phyloP scores from a whole-genome alignment of 2,888 invertebrate genomes.

The Diplazon laetatorius region DNA sequence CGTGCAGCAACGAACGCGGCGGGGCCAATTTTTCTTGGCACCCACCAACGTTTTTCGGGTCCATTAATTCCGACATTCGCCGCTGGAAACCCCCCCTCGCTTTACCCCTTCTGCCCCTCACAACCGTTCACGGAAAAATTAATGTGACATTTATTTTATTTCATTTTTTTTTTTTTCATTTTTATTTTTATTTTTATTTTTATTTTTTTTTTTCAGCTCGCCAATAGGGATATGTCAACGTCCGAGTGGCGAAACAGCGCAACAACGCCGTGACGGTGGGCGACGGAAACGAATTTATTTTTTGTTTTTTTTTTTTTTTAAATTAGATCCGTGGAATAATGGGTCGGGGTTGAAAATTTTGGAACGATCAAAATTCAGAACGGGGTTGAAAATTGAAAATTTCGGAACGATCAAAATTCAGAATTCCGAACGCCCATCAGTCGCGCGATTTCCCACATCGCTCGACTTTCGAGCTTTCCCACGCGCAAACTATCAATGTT shows the following conservation, averaged over 20 bases:
- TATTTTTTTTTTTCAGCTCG: constrained; percentile 3
- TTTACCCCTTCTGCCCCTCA: constrained; percentile 23
- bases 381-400: too few species aligned
- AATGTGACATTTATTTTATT: constrained; percentile 19
- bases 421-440: too few species aligned
- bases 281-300: too few species aligned
- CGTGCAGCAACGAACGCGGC: constrained; percentile 64
- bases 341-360: too few species aligned
- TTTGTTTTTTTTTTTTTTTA: too few species aligned
- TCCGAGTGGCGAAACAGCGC: constrained; percentile 26
- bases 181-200: too few species aligned
- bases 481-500: too few species aligned
- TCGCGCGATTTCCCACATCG: too few species aligned
- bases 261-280: neutral
- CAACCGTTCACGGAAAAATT: constrained; percentile 11
- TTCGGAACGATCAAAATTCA: too few species aligned
- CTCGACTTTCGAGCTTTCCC: too few species aligned
- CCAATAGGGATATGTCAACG: constrained; percentile 16
- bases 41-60: constrained; percentile 31
- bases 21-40: constrained; percentile 63
- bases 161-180: constrained; percentile 1
- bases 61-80: constrained; percentile 52
- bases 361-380: too few species aligned
- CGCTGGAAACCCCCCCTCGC: constrained; percentile 23
- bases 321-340: too few species aligned